Evolutionary conservation across 1,140 invertebrate genomes (phyloP), one percentile per base, ranked within the genome.

Genomic region (Drosophila baimaii): DNA sequence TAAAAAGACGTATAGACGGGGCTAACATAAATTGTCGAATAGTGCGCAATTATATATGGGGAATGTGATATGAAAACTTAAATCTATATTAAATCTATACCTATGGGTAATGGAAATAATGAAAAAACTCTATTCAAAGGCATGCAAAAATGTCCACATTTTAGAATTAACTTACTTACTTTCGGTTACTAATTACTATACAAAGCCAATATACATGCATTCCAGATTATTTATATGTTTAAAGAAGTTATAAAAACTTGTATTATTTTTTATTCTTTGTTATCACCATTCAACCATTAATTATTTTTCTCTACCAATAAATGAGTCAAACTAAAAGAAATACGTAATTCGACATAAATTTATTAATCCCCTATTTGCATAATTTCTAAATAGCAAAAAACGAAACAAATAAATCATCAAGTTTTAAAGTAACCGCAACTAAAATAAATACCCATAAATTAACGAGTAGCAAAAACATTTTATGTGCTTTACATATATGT

Each of bases 391-490:
- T n/a, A 21, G 19, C 19, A 35, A 21, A 52, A 52, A 52, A 3
- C 21, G 12, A 25, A 21, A n/a, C 51, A 19, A 35, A 54, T 54
- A 54, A 54, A 54, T 54, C 31, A 35, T 21, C 13, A 6, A 23
- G 31, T 15, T 35, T 54, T 31, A 23, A 64, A 64, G 43, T 25
- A 57, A 57, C 19, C 61, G 15, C 61, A 23, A 13, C 7, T 13
- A 43, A 57, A 35, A 63, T 31, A 31, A 41, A 41, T 25, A 23
- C 10, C 51, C 37, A 33, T 54, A 70, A 51, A 52, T 69, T 68
- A n/a, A 10, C n/a, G 19, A 21, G 13, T n/a, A 13, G 19, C 27
- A 70, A 62, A 51, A 51, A 6, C 19, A 72, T 55, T 62, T 54
- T 46, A 27, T 15, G 3, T 35, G 33, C 19, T 37, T 47, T 35